Percentiles rank a stretch among this genome's conserved stretches.
These are phyloP conservation scores for Caenorhabditis doughertyi DNA, from an alignment of 2,888 invertebrate genomes.

Conservation along the genomic window DNA sequence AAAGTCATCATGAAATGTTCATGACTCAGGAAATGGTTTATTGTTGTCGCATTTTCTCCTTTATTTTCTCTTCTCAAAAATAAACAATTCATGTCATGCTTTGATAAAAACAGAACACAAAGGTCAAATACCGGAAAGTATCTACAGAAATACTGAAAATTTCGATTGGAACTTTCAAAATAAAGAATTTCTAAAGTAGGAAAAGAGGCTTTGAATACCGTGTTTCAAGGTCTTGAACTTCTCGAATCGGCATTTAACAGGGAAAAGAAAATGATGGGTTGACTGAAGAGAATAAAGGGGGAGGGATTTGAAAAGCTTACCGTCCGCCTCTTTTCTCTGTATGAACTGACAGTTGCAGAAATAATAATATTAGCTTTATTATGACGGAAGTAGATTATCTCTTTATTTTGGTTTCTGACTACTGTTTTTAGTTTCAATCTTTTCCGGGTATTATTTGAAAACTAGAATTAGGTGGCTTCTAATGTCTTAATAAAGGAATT, in stretches of 20 bases:
- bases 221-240: constrained; percentile 35
- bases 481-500: no score
- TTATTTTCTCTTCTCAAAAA: constrained; percentile 9
- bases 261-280: background rate
- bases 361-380: constrained; percentile 31
- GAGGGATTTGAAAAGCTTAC: constrained; percentile 9
- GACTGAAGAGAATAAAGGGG: background rate
- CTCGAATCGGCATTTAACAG: background rate
- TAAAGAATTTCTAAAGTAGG: background rate
- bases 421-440: background rate
- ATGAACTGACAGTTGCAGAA: constrained; percentile 26
- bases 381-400: constrained; percentile 16
- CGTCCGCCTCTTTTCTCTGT: constrained; percentile 20
- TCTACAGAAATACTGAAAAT: constrained; percentile 7
- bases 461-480: no score
- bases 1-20: background rate
- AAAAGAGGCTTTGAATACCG: constrained; percentile 26
- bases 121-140: constrained; percentile 3
- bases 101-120: background rate
- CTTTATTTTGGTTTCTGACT: background rate
- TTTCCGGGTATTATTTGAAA: no score
- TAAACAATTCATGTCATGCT: background rate
- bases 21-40: constrained; percentile 11
- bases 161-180: background rate
- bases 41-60: background rate